Evolutionary conservation across 2,888 invertebrate genomes (phyloP).

Genomic region (Plebejus anna): DNA sequence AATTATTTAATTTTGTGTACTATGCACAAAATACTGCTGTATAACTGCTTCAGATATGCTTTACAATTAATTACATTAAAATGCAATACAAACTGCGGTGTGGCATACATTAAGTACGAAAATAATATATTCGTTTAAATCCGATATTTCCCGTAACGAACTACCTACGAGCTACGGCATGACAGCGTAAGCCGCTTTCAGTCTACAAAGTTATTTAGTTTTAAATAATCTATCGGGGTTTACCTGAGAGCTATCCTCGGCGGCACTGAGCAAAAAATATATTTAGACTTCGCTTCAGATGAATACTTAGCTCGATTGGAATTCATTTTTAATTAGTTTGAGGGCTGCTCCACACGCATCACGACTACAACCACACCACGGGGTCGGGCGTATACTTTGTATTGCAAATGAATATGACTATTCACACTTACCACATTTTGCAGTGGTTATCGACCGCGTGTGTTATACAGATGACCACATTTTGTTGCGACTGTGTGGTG

Average conservation of each 20-base stretch:
- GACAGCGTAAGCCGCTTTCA: constrained; percentile 15
- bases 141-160: neutral
- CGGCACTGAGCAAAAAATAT: constrained; percentile 3
- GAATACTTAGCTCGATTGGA: neutral
- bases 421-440: too few species aligned
- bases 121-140: neutral
- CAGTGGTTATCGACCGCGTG: too few species aligned
- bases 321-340: neutral
- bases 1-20: too few species aligned
- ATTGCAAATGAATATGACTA: too few species aligned
- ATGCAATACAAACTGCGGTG: neutral
- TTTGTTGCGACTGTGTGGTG: too few species aligned
- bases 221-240: constrained; percentile 9
- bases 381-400: too few species aligned
- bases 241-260: constrained; percentile 6
- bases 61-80: neutral
- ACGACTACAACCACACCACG: too few species aligned
- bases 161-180: neutral
- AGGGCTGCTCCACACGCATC: neutral
- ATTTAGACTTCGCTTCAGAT: neutral
- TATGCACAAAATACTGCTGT: too few species aligned
- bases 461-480: too few species aligned
- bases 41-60: neutral
- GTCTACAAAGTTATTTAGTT: constrained; percentile 9
- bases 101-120: neutral